Percentiles rank a stretch among this genome's conserved stretches.
Evolutionary conservation across 2,888 invertebrate species (phyloP).

Genomic region (Coenonympha arcania): DNA sequence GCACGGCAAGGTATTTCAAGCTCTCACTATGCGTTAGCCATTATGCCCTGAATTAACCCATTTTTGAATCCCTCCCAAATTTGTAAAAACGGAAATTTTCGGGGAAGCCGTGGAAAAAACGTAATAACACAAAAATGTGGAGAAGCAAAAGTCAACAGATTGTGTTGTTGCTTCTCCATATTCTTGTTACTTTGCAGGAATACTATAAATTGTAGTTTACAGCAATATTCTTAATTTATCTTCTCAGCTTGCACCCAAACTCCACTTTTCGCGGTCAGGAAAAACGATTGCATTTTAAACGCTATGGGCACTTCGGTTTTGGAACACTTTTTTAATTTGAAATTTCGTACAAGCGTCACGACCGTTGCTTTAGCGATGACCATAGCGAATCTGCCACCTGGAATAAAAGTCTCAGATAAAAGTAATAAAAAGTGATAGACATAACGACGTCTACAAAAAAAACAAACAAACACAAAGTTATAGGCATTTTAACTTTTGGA

Average conservation of each 20-base stretch:
- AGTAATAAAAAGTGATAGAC: not conserved
- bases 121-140: no score
- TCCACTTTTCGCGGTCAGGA: conserved; percentile 25
- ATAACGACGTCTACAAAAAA: no score
- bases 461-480: no score
- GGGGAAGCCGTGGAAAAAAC: no score
- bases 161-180: no score
- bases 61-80: no score
- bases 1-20: no score
- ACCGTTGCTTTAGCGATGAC: conserved; percentile 29
- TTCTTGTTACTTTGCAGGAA: not conserved
- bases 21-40: no score
- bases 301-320: conserved; percentile 28
- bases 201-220: not conserved
- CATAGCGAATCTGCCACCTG: conserved; percentile 31
- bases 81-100: no score
- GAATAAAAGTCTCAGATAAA: no score
- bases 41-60: no score
- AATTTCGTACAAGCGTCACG: conserved; percentile 28
- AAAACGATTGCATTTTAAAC: conserved; percentile 18
- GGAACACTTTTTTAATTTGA: conserved; percentile 26
- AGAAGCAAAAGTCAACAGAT: not conserved
- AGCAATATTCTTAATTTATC: not conserved
- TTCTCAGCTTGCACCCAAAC: conserved; percentile 25
- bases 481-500: no score